A percentile compares a stretch with the other conserved stretches of the same genome.
Conservation (phyloP, 2,113 vertebrate genomes). For the Poeciliopsis prolifica region DNA sequence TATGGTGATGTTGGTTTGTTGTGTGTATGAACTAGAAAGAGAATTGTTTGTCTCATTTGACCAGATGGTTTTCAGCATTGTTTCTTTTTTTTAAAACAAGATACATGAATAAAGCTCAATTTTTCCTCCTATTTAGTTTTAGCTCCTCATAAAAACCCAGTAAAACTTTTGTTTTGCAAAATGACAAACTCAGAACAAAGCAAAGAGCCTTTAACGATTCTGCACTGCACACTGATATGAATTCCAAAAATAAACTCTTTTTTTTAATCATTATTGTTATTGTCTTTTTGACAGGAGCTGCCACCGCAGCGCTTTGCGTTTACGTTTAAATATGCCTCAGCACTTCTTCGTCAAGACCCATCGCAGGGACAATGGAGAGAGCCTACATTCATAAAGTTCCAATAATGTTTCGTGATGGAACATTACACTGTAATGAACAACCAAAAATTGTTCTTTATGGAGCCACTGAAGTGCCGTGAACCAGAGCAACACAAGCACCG, state of each 20-base stretch:
- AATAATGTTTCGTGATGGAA: conserved; percentile 66
- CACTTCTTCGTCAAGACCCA: conserved; percentile 54
- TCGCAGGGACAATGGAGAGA: conserved; percentile 55
- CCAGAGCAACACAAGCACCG: conserved; percentile 44
- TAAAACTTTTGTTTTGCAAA: no score
- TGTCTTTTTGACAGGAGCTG: conserved; percentile 11
- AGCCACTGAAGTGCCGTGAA: conserved; percentile 56
- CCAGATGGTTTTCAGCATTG: no score
- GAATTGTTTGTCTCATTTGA: no score
- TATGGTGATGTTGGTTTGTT: no score
- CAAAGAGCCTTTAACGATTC: no score
- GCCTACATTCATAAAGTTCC: conserved; percentile 61
- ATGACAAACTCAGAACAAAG: no score
- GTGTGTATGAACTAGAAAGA: no score
- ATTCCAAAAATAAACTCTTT: conserved; percentile 30
- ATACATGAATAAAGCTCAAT: no score
- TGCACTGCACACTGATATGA: neutral
- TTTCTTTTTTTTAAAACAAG: no score
- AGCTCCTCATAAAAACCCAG: no score
- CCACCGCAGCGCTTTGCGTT: conserved; percentile 26
- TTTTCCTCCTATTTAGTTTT: no score
- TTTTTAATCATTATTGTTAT: neutral
- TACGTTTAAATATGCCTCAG: conserved; percentile 38
- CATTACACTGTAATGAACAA: conserved; percentile 64
- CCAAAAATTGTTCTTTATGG: conserved; percentile 60